Evolutionary conservation across 2,888 invertebrate genomes (phyloP), one percentile per base, ranked within the genome.

Genomic region (Hoplodrina ambigua): DNA sequence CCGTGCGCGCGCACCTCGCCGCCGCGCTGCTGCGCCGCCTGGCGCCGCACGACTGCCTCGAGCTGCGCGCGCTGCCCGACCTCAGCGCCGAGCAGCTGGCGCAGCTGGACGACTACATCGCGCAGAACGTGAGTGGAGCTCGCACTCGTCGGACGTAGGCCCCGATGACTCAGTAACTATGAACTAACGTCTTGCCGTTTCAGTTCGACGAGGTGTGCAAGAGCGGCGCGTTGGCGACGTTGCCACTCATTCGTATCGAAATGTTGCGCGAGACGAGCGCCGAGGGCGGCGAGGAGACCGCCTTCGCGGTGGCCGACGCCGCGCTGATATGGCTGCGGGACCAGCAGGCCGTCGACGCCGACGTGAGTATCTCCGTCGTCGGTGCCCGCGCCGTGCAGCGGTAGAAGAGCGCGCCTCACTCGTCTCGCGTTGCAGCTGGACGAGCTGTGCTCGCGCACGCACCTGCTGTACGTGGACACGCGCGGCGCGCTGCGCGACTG

Each of bases 401-500:
- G 41, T 41, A 41, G 41, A 10, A 8, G 37, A 37, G 37, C 4
- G 37, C 37, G 8, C 41, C 13, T 41, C 41, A 41, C 13, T 8
- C 41, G 2, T 41, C 11, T 3, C 13, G 41, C 11, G 37, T 15
- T 19, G 57, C 82, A 83, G 83, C 25, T 94, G 75, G 91, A 87
- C 68, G 93, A 95, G 81, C 88, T 97, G 74, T 94, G 95, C 65
- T 97, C 97, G 86, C 97, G 98, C 95, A 96, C 97, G 25, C 97
- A 98, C 90, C 96, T 98, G 93, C 94, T 98, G 87, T 98, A 97
- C 92, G 96, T 98, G 86, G 97, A 98, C 81, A 95, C 97, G 74
- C 97, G 97, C 89, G 98, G 98, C 89, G 97, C 97, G 50, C 96
- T 98, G 81, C 97, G 98, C 85, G 98, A 98, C 94, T 98, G 98